Base-by-base conservation (phyloP, 2,113 vertebrate genomes). In the Catharus minimus region DNA sequence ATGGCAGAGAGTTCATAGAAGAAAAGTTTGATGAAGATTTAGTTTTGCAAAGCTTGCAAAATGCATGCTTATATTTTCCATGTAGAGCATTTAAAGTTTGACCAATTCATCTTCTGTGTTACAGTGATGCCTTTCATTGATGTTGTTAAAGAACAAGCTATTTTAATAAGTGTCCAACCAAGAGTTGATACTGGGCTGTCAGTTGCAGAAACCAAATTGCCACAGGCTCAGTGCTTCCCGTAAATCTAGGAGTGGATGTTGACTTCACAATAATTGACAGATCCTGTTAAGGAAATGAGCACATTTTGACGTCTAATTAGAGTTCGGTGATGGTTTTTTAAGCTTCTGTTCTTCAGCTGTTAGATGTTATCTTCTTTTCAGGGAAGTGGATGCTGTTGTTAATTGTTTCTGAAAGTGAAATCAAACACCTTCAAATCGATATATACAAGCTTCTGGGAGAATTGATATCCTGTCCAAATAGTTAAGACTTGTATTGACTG, bases 391-490 rank as follows among this genome's bases (percentile, higher is more conserved):
- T 76, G 27, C 56, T 89, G 19, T 82, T 89, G 75, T 67, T 95
- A 92, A 91, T 91, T 86, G 91, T 62, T 94, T 80, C 60, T 88
- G 85, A 89, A 92, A 82, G 71, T 93, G 60, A 94, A 94, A 91
- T 82, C n/a, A 56, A 43, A 80, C 56, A 66, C 64, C 56, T 92
- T 43, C 47, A 77, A 91, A 88, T 94, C 79, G 9, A 80, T 93
- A 36, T 10, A 20, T 71, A 60, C 2, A 1, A 88, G 27, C 21
- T 94, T 85, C 71, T 94, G 75, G 52, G 71, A 75, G 85, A 87
- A 92, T 79, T 84, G 46, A 62, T 91, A 56, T 32, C 10, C 89
- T 91, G 82, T 89, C 91, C 52, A 47, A 55, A 66, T 72, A 79
- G 52, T 89, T 82, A 57, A 87, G 64, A 73, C 13, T 85, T 82